Evolutionary conservation across 1,140 invertebrate species (phyloP), one percentile per base, ranked within the genome.

Genomic region (Drosophila mayri): DNA sequence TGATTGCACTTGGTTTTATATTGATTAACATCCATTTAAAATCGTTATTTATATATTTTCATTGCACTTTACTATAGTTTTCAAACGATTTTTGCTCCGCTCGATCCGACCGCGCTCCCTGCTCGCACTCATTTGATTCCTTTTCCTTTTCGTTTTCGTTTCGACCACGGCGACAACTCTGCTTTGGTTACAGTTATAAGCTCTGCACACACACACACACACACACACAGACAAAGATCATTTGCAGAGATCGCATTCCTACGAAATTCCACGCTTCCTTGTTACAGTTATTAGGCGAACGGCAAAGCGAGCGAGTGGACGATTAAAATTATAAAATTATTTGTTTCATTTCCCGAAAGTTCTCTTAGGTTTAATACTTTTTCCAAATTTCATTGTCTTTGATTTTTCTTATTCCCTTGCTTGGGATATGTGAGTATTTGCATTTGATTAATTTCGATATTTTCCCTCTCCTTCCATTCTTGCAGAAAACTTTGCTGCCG

Each of bases 401-500:
- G 30, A 38, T 25, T 28, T 41, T 5, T 2, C 16, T 6, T 30
- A 58, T 47, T 10, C 25, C 28, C 54, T 14, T 14, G 6, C 5
- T 14, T 20, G 37, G 22, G 20, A 55, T 22, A 38, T 71, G 43
- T 49, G 40, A 57, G 22, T 60, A 76, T 55, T 30, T 16, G 20
- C 52, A 25, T 16, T 55, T 55, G 9, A 55, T n/a, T 58, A 52
- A 59, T 68, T 62, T 22, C n/a, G 38, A 60, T 52, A 49, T 46
- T 40, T 40, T 43, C 54, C 43, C 0, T 55, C 41, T 40, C 49
- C 9, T 84, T 84, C n/a, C 71, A 76, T 14, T 22, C 47, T 90
- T 90, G 49, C 81, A 90, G 85, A 90, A 71, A 88, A 75, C 62
- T 62, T 55, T 40, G 62, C 43, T 44, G 70, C 81, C 71, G 85